Percentiles rank a stretch among this genome's conserved stretches.
Conservation (phyloP, 2,888 invertebrate species). For the Allacma fusca region DNA sequence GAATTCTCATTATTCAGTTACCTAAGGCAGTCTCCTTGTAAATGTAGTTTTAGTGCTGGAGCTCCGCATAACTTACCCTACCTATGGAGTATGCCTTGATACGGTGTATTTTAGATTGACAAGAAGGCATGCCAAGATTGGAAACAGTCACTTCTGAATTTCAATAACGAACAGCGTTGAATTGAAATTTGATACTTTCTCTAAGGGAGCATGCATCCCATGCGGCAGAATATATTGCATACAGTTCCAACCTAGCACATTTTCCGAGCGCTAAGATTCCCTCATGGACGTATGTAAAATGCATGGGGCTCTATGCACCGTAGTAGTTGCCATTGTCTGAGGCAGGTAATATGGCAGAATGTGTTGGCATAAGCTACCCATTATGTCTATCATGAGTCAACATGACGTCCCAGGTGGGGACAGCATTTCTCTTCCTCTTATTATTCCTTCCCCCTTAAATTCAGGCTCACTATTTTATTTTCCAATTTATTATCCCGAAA, state of each 20-base stretch:
- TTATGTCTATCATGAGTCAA: neutral
- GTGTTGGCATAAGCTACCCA: too few species aligned
- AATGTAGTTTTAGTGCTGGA: neutral
- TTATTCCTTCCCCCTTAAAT: neutral
- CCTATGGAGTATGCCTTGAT: neutral
- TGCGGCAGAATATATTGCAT: neutral
- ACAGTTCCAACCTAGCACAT: too few species aligned
- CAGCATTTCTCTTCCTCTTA: neutral
- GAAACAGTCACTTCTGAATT: conserved; percentile 19
- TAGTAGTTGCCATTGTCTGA: too few species aligned
- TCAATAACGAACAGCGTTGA: conserved; percentile 18
- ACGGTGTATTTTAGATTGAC: conserved; percentile 11
- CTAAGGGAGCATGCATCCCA: neutral
- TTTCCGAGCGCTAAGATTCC: too few species aligned
- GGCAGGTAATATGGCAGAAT: too few species aligned
- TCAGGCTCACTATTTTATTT: neutral
- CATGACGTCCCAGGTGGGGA: neutral
- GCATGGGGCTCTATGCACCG: too few species aligned
- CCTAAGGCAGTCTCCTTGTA: conserved; percentile 3
- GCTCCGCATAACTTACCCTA: conserved; percentile 4
- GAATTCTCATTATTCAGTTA: conserved; percentile 10
- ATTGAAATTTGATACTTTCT: conserved; percentile 22
- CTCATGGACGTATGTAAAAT: too few species aligned
- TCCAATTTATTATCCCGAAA: too few species aligned
- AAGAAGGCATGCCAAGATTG: conserved; percentile 3